Base-by-base conservation (phyloP, 2,888 invertebrate species). In the Tetranychus piercei region DNA sequence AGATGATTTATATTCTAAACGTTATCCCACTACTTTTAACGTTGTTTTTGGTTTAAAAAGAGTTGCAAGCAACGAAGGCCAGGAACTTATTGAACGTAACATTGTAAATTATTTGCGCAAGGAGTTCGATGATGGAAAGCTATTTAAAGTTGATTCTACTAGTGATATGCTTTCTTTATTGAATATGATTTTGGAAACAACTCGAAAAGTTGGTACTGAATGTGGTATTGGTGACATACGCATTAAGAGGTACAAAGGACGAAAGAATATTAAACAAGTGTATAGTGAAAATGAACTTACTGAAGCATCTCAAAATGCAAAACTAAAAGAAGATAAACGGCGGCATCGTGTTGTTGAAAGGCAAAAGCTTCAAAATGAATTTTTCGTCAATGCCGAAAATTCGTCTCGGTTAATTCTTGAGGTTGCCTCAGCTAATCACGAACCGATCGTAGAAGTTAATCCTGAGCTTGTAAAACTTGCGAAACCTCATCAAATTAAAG, bases 291-390 rank as follows among this genome's bases (percentile, higher is more conserved):
- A 83, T 75, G 83, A 84, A 75, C 80, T 86, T 75, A 79, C 81
- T 79, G 88, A 90, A 79, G 88, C 88, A 71, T 97, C 97, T 0
- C 90, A 90, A 81, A 88, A 88, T 81, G 97, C 97, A 0, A 92
- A 92, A 65, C 88, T 89, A 77, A 89, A 90, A 77, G 99, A 99
- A 82, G 89, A 89, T 79, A 92, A 94, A 80, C 86, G 97, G 55
- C 87, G 90, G 72, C 89, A 88, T 79, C 87, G 99, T 81, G 91
- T 99, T 75, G 85, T 88, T 45, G 94, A 95, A 78, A 88, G 92
- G 78, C 94, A 95, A 82, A 89, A 89, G 84, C 80, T 84, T 85
- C 77, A 44, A 18, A 72, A 72, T 7, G 72, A 44, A 44, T 20
- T 72, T 6, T 44, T 44, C 1, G 15, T 20, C 6, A 18, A 18